phyloP scores from a whole-genome alignment of 2,113 vertebrate genomes.

The Callipepla squamata region DNA sequence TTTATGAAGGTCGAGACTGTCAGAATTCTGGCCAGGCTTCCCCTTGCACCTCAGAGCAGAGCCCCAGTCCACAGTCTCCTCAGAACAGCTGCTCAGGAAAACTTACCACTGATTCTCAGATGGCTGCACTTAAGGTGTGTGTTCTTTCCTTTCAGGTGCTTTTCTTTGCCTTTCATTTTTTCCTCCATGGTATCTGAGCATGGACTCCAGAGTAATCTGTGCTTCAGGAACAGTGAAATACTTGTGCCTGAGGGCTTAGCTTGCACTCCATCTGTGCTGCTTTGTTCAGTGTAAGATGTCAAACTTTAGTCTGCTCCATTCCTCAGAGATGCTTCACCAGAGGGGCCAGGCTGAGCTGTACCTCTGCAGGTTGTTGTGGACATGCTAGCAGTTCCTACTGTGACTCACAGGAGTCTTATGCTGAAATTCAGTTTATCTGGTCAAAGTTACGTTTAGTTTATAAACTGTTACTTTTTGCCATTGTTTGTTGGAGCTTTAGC shows the following conservation, averaged over 20 bases:
- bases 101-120: constrained; percentile 78
- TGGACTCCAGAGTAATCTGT: neutral
- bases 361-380: neutral
- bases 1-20: constrained; percentile 78
- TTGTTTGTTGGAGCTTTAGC: constrained; percentile 18
- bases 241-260: neutral
- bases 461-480: neutral
- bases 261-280: neutral
- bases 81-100: constrained; percentile 85
- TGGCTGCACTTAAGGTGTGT: constrained; percentile 78
- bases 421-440: neutral
- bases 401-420: neutral
- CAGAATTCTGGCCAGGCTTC: constrained; percentile 86
- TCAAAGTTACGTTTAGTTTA: constrained; percentile 11
- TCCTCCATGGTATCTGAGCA: neutral
- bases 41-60: constrained; percentile 86
- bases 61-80: constrained; percentile 89
- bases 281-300: neutral
- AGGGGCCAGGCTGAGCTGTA: neutral
- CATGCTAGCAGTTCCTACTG: neutral
- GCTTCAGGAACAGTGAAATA: neutral
- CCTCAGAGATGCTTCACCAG: neutral
- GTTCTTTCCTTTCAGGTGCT: neutral
- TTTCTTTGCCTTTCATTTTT: neutral
- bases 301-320: neutral